These are phyloP conservation scores for Campodea augens DNA, from an alignment of 1,140 invertebrate species.

Conservation along the genomic window DNA sequence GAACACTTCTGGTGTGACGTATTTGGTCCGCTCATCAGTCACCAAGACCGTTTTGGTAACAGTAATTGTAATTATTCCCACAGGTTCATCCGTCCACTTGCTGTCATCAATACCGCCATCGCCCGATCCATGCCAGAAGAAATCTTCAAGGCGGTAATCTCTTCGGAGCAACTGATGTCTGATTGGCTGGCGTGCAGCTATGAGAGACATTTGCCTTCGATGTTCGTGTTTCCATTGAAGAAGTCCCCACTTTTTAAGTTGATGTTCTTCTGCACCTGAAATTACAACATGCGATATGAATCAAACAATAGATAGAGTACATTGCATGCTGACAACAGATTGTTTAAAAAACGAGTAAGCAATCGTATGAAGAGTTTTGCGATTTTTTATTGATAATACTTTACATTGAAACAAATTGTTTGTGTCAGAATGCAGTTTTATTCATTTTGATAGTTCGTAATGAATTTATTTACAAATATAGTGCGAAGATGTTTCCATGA, in stretches of 20 bases:
- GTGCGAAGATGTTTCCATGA: no score
- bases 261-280: neutral
- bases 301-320: no score
- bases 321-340: neutral
- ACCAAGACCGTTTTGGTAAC: constrained; percentile 12
- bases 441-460: no score
- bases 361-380: no score
- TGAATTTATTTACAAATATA: no score
- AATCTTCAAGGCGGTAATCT: constrained; percentile 50
- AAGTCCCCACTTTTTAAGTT: neutral
- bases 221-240: neutral
- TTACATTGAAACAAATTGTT: no score
- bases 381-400: no score
- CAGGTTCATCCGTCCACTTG: constrained; percentile 16
- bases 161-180: no score
- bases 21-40: constrained; percentile 12
- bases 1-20: constrained; percentile 13
- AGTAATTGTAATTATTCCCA: constrained; percentile 13
- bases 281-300: neutral
- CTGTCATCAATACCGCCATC: constrained; percentile 37
- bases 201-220: neutral
- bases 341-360: no score
- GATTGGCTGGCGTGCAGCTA: no score
- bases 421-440: no score
- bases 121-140: constrained; percentile 67